Conservation (phyloP, 35 echinoderm and acorn worm genomes). For the Diadema setosum region DNA sequence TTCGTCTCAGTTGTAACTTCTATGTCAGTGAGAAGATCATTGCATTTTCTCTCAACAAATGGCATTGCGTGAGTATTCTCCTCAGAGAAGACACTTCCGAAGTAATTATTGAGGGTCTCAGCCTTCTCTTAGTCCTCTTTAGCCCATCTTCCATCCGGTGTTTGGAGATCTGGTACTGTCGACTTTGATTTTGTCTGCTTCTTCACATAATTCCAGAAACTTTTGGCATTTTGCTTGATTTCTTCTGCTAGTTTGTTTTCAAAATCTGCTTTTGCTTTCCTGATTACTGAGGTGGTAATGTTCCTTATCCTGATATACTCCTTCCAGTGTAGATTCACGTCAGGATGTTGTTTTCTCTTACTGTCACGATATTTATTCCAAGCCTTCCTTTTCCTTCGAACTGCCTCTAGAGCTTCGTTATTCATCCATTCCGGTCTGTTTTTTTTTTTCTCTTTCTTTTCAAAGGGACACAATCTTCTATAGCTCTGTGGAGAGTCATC, state of each 20-base stretch:
- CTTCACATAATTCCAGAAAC: constrained; percentile 26
- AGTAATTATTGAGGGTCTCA: constrained; percentile 4
- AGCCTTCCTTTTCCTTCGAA: not conserved
- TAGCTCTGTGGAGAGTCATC: not conserved
- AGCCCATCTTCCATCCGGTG: not conserved
- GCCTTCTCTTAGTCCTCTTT: constrained; percentile 1
- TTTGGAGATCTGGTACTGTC: not conserved
- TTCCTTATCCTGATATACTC: not conserved
- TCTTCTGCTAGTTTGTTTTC: constrained; percentile 17
- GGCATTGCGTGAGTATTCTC: not conserved
- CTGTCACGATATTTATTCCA: not conserved
- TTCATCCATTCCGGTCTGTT: not conserved
- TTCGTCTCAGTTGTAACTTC: not conserved
- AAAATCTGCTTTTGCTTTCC: constrained; percentile 3
- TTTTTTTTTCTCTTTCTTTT: not conserved
- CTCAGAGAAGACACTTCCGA: not conserved
- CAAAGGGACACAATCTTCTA: not conserved
- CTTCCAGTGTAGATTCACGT: not conserved
- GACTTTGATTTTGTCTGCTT: not conserved
- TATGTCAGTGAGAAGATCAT: not conserved
- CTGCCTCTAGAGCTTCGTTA: not conserved
- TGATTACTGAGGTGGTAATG: not conserved
- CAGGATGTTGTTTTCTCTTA: not conserved
- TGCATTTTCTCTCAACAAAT: too few relatives aligned
- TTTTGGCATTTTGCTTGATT: constrained; percentile 15